Evolutionary conservation across 2,113 vertebrate genomes (phyloP).

Genomic region (Pseudopodoces humilis): DNA sequence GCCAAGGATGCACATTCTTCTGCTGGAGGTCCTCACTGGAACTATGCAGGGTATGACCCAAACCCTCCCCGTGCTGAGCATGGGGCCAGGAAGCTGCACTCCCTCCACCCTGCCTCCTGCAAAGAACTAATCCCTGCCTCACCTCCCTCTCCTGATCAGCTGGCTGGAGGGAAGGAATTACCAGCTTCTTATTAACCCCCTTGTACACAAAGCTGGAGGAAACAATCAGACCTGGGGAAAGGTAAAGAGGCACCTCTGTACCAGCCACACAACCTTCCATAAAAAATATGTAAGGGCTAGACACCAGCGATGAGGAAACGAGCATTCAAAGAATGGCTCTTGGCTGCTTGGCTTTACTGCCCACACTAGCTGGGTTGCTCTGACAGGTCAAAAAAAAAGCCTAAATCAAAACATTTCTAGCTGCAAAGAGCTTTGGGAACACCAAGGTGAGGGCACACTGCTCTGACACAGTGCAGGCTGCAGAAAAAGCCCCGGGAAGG

Average conservation of each 20-base stretch:
- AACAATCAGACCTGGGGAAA: background rate
- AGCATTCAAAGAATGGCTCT: background rate
- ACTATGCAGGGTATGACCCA: background rate
- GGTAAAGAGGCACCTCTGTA: background rate
- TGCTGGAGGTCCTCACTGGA: accelerated
- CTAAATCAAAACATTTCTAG: background rate
- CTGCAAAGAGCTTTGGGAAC: background rate
- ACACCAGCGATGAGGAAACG: background rate
- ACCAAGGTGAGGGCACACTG: too few species aligned
- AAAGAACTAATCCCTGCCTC: background rate
- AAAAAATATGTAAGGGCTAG: background rate
- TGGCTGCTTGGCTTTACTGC: background rate
- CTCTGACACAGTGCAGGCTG: accelerated
- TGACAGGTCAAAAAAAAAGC: background rate
- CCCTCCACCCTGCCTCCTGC: background rate
- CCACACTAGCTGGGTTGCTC: background rate
- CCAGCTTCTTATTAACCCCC: background rate
- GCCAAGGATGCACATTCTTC: background rate
- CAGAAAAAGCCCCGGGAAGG: background rate
- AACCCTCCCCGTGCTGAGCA: background rate
- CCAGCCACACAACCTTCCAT: background rate
- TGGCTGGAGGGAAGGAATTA: background rate
- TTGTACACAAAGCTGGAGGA: background rate
- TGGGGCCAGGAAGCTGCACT: accelerated
- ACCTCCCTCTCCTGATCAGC: background rate